Percentiles rank a stretch among this genome's conserved stretches.
Conservation (phyloP, 2,797 vertebrate genomes). For the Pseudopleuronectes americanus region DNA sequence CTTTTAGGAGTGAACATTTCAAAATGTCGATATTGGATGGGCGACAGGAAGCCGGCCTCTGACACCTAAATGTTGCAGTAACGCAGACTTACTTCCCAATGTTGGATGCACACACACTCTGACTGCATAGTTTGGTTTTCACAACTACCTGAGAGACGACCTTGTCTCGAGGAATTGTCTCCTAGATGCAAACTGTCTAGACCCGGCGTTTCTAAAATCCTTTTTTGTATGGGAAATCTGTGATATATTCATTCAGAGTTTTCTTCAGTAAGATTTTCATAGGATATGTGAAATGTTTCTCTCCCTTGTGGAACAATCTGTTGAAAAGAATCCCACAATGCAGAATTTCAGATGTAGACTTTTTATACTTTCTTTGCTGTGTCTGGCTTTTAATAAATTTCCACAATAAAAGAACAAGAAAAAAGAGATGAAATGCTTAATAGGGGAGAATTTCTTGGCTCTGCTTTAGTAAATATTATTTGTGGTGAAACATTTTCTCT, state of each 20-base stretch:
- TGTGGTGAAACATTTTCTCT: constrained; percentile 6
- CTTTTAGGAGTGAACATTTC: constrained; percentile 7
- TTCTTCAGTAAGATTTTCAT: constrained; percentile 8
- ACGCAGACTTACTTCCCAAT: constrained; percentile 37
- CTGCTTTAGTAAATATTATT: constrained; percentile 25
- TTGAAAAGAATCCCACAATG: not conserved
- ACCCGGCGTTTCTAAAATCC: constrained; percentile 21
- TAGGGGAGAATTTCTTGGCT: constrained; percentile 13
- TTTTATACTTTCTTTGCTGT: not conserved
- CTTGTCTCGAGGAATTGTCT: constrained; percentile 44
- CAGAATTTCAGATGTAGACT: not conserved
- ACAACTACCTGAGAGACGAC: constrained; percentile 60
- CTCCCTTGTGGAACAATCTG: not conserved
- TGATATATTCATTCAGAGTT: constrained; percentile 19
- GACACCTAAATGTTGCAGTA: constrained; percentile 33
- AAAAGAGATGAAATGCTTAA: constrained; percentile 9
- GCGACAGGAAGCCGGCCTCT: constrained; percentile 39
- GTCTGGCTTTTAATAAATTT: constrained; percentile 12
- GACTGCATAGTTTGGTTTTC: constrained; percentile 57
- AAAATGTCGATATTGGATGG: not conserved
- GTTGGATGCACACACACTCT: constrained; percentile 26
- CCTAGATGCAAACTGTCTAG: constrained; percentile 44
- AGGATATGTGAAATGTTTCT: constrained; percentile 5
- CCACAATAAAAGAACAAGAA: constrained; percentile 10
- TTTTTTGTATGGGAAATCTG: constrained; percentile 10